phyloP scores from a whole-genome alignment of 2,113 vertebrate genomes.

The Pelecanus crispus region DNA sequence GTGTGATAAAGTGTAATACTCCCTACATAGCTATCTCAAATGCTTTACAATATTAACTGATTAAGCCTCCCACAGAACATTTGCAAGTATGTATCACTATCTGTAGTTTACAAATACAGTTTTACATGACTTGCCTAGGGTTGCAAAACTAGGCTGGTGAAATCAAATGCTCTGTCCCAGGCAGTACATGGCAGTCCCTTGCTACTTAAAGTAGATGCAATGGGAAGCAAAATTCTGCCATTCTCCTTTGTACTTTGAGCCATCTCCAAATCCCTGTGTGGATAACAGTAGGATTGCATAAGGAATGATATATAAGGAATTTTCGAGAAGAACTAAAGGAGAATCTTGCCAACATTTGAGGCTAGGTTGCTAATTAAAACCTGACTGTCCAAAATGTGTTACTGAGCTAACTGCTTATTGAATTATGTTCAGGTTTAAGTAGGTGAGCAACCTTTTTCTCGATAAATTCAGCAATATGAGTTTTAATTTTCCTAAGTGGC shows the following conservation, averaged over 20 bases:
- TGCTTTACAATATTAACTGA: constrained; percentile 21
- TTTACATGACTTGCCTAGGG: background rate
- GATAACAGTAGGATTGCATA: background rate
- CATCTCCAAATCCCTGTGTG: background rate
- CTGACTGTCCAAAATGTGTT: background rate
- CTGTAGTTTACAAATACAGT: background rate
- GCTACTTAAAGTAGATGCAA: background rate
- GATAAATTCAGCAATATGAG: background rate
- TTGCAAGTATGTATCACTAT: background rate
- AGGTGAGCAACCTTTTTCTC: background rate
- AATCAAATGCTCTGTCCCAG: background rate
- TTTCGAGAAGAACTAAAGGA: background rate
- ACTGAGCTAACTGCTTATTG: background rate
- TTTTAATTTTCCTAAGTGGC: background rate
- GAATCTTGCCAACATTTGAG: background rate
- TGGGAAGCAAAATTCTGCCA: background rate
- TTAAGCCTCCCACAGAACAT: background rate
- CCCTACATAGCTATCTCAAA: background rate
- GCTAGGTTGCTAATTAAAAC: background rate
- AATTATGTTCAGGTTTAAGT: background rate
- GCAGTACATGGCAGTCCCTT: background rate
- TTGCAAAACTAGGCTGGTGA: background rate
- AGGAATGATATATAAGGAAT: background rate
- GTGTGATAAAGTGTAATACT: background rate
- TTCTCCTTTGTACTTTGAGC: background rate